Percentiles rank a stretch among this genome's conserved stretches.
These are phyloP conservation scores for Zaprionus obscuricornis DNA, from an alignment of 2,888 invertebrate genomes.

Conservation along the genomic window DNA sequence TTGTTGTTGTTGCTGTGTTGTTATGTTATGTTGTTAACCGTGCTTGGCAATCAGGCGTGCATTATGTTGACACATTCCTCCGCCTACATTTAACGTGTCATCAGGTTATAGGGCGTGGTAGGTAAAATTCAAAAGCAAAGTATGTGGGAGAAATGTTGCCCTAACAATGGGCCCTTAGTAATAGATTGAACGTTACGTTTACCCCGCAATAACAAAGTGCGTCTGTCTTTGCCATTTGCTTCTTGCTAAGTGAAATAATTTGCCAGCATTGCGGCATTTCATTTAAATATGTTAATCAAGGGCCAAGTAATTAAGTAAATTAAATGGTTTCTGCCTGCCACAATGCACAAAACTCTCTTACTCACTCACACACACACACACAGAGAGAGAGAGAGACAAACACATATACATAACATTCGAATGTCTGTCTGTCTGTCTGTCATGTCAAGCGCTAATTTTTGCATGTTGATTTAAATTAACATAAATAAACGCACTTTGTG, in stretches of 20 bases:
- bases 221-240: neutral
- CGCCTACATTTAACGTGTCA: slow-evolving; percentile 42
- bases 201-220: neutral
- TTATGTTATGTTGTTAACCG: slow-evolving; percentile 10
- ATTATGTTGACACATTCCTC: slow-evolving; percentile 59
- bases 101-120: slow-evolving; percentile 45
- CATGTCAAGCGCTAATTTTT: slow-evolving; percentile 65
- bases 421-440: slow-evolving; percentile 12
- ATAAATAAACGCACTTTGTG: slow-evolving; percentile 59
- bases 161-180: neutral
- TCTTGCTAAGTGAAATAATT: slow-evolving; percentile 41
- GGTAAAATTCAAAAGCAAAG: too few species aligned
- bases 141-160: too few species aligned
- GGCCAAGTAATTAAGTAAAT: slow-evolving; percentile 75
- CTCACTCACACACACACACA: neutral
- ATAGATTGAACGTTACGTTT: neutral
- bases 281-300: slow-evolving; percentile 70
- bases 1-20: too few species aligned
- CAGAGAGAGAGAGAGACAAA: too few species aligned
- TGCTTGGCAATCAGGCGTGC: slow-evolving; percentile 39
- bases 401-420: too few species aligned
- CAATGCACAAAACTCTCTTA: slow-evolving; percentile 17
- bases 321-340: slow-evolving; percentile 57
- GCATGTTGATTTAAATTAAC: slow-evolving; percentile 75
- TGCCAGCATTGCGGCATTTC: slow-evolving; percentile 56